These are phyloP conservation scores for Rhyacophila brunnea DNA, from an alignment of 1,140 invertebrate species.

Conservation along the genomic window DNA sequence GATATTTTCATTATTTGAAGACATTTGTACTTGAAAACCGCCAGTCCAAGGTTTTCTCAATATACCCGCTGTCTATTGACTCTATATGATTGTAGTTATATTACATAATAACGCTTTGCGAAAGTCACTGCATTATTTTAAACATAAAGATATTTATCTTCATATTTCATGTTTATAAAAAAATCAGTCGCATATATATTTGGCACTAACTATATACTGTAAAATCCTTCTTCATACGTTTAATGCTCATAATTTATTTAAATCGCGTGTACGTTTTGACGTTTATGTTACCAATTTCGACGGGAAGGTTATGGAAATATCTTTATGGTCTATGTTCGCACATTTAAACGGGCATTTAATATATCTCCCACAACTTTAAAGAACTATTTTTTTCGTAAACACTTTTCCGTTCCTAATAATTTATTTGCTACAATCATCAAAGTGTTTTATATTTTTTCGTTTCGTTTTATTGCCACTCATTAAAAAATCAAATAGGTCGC, in stretches of 20 bases:
- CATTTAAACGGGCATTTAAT: conserved; percentile 5
- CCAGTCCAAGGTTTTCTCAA: no score
- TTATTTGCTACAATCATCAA: conserved; percentile 11
- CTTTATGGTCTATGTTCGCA: conserved; percentile 26
- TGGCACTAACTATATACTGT: conserved; percentile 1
- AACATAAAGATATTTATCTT: no score
- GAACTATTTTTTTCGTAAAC: not conserved
- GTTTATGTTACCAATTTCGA: conserved; percentile 32
- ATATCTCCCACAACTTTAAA: not conserved
- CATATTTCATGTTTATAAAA: no score
- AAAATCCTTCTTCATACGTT: conserved; percentile 27
- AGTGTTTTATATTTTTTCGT: conserved; percentile 12
- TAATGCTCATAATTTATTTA: conserved; percentile 32
- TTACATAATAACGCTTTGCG: no score
- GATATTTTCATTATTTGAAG: no score
- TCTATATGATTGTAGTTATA: no score
- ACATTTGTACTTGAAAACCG: no score
- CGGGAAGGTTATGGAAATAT: conserved; percentile 34
- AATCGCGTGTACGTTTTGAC: conserved; percentile 34
- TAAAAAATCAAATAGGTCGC: conserved; percentile 16
- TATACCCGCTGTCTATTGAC: no score
- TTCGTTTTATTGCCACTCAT: conserved; percentile 14
- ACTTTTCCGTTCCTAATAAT: no score
- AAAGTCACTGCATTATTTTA: no score
- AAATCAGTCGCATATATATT: conserved; percentile 6